Percentiles rank a stretch among this genome's conserved stretches.
These are phyloP conservation scores for Rhagonycha lutea DNA, from an alignment of 2,888 invertebrate genomes.

Conservation along the genomic window DNA sequence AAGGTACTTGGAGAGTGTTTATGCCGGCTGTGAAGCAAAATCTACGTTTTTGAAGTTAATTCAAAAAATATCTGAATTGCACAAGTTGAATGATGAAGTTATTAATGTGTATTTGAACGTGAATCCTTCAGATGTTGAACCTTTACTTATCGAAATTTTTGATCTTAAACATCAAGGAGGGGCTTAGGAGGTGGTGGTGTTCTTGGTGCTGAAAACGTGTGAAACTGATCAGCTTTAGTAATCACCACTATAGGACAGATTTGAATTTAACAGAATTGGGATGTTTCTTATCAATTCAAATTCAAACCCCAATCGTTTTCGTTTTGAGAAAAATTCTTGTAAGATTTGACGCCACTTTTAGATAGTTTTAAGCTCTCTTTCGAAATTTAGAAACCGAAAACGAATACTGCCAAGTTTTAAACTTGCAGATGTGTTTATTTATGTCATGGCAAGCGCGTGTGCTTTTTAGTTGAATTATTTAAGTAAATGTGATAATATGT, in stretches of 20 bases:
- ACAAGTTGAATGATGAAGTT: conserved; percentile 87
- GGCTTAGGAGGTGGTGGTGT: neutral
- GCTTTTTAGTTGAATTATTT: neutral
- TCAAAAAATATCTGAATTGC: conserved; percentile 88
- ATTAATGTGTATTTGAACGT: conserved; percentile 90
- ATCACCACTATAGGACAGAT: neutral
- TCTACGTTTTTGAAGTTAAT: conserved; percentile 86
- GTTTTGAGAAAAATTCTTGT: neutral
- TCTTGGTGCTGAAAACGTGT: neutral
- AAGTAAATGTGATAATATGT: neutral
- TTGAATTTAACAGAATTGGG: neutral
- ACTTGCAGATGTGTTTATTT: neutral
- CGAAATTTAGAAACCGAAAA: neutral
- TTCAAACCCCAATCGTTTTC: neutral
- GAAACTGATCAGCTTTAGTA: neutral
- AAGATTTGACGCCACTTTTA: neutral
- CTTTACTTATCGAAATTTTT: conserved; percentile 92
- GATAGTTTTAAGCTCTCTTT: neutral
- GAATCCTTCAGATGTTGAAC: conserved; percentile 89
- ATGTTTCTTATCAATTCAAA: neutral
- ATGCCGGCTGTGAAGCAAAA: conserved; percentile 84
- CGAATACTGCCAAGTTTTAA: neutral
- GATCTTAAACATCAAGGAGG: conserved; percentile 74
- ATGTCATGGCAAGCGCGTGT: neutral
- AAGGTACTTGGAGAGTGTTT: conserved; percentile 81